A percentile compares a stretch with the other conserved stretches of the same genome.
Conservation (phyloP, 2,888 invertebrate genomes). For the Eristalis pertinax region DNA sequence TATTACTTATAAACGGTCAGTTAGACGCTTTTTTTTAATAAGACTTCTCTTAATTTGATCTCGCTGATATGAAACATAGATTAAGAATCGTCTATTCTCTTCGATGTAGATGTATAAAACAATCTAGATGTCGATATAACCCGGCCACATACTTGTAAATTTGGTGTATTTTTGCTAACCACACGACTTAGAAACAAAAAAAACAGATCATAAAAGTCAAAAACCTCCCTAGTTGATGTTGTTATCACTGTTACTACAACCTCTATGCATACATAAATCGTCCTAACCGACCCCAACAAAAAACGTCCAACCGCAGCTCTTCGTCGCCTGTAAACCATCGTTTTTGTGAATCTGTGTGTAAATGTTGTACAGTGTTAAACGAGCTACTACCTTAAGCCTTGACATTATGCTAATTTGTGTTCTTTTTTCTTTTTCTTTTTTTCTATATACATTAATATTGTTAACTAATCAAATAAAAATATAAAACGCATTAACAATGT, state of each 20-base stretch:
- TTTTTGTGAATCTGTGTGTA: conserved; percentile 62
- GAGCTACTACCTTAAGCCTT: conserved; percentile 36
- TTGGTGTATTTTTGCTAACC: conserved; percentile 9
- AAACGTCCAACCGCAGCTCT: conserved; percentile 39
- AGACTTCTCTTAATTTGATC: conserved; percentile 5
- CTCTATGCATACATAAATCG: conserved; percentile 8
- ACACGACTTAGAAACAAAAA: neutral
- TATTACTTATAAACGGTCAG: neutral
- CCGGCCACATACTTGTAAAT: conserved; percentile 10
- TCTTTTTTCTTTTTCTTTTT: conserved; percentile 39
- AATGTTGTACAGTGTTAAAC: conserved; percentile 67
- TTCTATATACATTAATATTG: conserved; percentile 33
- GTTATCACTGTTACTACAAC: conserved; percentile 40
- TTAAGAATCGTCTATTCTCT: conserved; percentile 40
- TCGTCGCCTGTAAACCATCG: conserved; percentile 58
- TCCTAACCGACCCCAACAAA: conserved; percentile 11
- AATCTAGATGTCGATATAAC: neutral
- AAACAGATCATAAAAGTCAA: conserved; percentile 27
- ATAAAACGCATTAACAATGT: conserved; percentile 31
- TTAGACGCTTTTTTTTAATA: conserved; percentile 10
- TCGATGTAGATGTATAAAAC: conserved; percentile 45
- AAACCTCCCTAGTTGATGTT: conserved; percentile 35
- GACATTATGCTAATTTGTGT: conserved; percentile 58
- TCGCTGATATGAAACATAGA: neutral
- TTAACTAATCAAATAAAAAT: conserved; percentile 40